Conservation (phyloP, 1,140 invertebrate genomes). For the Anoplolepis gracilipes region DNA sequence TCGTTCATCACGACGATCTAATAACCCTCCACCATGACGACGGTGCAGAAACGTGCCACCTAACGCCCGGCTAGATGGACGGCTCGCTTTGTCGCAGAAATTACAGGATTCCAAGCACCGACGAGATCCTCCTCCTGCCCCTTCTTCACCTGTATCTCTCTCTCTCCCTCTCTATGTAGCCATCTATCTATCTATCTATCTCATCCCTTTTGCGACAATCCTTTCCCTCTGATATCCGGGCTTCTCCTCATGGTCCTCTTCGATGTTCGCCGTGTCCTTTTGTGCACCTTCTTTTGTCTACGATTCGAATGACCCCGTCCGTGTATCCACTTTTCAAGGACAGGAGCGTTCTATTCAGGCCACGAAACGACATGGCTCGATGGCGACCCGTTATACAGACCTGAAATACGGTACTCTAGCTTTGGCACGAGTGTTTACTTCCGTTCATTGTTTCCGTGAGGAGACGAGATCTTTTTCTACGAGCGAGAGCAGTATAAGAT, state of each 20-base stretch:
- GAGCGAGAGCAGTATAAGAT: constrained; percentile 23
- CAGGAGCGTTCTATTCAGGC: constrained; percentile 30
- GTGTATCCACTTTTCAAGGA: constrained; percentile 55
- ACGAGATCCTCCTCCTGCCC: neutral
- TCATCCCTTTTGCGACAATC: neutral
- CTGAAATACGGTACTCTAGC: constrained; percentile 27
- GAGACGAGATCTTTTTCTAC: constrained; percentile 24
- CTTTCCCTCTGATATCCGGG: constrained; percentile 27
- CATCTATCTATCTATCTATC: no score
- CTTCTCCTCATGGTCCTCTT: neutral
- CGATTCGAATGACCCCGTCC: constrained; percentile 53
- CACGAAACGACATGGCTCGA: constrained; percentile 13
- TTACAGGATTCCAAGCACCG: constrained; percentile 75
- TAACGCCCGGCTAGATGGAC: constrained; percentile 71
- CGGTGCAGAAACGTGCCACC: constrained; percentile 52
- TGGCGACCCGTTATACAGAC: neutral
- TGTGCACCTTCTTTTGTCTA: constrained; percentile 65
- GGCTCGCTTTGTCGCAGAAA: constrained; percentile 79
- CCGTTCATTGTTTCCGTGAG: constrained; percentile 26
- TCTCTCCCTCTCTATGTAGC: neutral
- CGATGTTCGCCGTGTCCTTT: constrained; percentile 52
- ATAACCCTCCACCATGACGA: constrained; percentile 71
- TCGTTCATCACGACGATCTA: constrained; percentile 79
- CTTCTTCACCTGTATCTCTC: neutral
- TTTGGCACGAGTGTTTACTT: constrained; percentile 38